Base-by-base conservation (phyloP, 1,140 invertebrate species). In the Copidosoma floridanum region DNA sequence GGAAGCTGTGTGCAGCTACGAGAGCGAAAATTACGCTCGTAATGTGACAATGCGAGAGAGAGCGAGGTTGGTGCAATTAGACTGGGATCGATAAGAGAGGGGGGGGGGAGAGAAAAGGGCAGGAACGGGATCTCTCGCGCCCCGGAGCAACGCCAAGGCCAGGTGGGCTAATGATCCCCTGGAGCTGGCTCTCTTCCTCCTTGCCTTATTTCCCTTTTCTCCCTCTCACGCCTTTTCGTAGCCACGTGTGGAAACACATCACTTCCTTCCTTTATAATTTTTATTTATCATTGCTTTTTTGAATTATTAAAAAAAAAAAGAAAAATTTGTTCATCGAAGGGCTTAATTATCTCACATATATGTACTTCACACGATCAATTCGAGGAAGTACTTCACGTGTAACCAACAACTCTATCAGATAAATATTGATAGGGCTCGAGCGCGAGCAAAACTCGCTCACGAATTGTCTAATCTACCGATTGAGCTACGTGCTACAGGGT, bases 91-190 rank as follows among this genome's bases (percentile, higher is more conserved):
- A 46, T n/a, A 24, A 18, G 24, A 7, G 29, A 37, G 37, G 8
- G 14, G 24, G 41, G 20, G n/a, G 41, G n/a, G n/a, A 46, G 23
- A 51, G 14, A 51, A 70, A 61, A 65, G 68, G 54, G 58, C 51
- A 64, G 62, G 59, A 66, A 69, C 51, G 67, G 64, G n/a, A 66
- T 66, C 64, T 69, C 66, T 68, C 64, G 63, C n/a, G n/a, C n/a
- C 67, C 65, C 51, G 57, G 37, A 61, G 21, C 43, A 10, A 16
- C 5, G 65, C 65, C 64, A 61, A 65, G 50, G 65, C 65, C 67
- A 66, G 65, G 65, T 69, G 66, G 65, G 67, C 72, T 74, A 76
- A 76, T 76, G 71, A 74, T 71, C 68, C 69, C 71, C 69, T 21
- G 72, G 61, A 66, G 70, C 68, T 69, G 63, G 24, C 53, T 51